Base-by-base conservation (phyloP, 2,113 vertebrate species). In the Sylvia atricapilla region DNA sequence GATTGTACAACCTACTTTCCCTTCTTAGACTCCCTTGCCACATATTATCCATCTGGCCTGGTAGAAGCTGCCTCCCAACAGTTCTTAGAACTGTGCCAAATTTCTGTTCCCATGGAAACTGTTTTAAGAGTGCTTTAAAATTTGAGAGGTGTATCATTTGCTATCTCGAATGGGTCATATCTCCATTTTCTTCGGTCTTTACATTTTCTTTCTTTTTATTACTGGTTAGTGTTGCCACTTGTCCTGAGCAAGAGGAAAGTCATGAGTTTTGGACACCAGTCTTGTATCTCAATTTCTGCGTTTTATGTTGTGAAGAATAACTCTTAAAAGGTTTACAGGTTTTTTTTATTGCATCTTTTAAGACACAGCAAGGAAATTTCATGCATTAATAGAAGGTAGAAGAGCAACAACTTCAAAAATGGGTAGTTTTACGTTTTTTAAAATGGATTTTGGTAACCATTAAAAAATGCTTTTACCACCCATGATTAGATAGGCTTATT, bases 41-140 rank as follows among this genome's bases (percentile, higher is more conserved):
- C 53, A 59, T 44, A 70, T 96, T 96, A 92, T 94, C 96, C 96
- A 97, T 97, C 96, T 98, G 97, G 91, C 88, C 96, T 93, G 43
- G 77, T 85, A 79, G 82, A 90, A 93, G 58, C 80, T 96, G 63
- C 60, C 62, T 97, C 95, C 94, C 94, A 94, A 97, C 86, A 93
- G 76, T 90, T 97, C 93, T 95, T 91, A 87, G 94, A 95, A 91
- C 93, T 47, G 39, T 95, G 94, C 95, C 95, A 97, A 97, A 95
- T 97, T 83, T 93, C 91, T 53, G 95, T 97, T 97, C 58, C 96
- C 96, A 98, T 97, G 95, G 97, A 98, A 97, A 98, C 97, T 56
- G 80, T 85, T 97, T 94, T 95, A 97, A 96, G 91, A 73, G 70
- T 56, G 37, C 35, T 95, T 95, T 97, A 93, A 96, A 94, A 90